These are phyloP conservation scores for Tiphia femorata DNA, from an alignment of 2,888 invertebrate species.

Conservation along the genomic window DNA sequence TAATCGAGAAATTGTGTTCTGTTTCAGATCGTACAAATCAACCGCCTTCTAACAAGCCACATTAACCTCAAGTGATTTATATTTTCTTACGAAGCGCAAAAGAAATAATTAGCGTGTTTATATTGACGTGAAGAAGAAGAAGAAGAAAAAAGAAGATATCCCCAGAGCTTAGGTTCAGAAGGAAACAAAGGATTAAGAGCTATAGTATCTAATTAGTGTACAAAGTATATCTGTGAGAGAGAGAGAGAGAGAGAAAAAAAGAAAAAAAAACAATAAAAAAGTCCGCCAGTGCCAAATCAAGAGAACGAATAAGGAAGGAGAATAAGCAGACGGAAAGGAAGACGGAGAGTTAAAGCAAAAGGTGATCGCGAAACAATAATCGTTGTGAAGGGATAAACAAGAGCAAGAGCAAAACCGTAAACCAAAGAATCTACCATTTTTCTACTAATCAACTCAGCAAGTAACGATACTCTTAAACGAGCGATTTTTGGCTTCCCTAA, in stretches of 20 bases:
- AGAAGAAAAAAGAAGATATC: constrained; percentile 46
- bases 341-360: too few species aligned
- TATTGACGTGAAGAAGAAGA: constrained; percentile 57
- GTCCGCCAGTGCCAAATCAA: constrained; percentile 69
- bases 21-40: constrained; percentile 70
- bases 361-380: constrained; percentile 26
- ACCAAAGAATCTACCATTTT: constrained; percentile 69
- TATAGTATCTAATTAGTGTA: constrained; percentile 66
- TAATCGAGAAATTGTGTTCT: constrained; percentile 25
- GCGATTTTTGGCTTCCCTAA: constrained; percentile 32
- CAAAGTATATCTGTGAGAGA: constrained; percentile 63
- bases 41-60: constrained; percentile 69
- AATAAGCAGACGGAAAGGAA: constrained; percentile 12
- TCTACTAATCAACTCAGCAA: constrained; percentile 62
- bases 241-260: constrained; percentile 31
- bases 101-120: constrained; percentile 66
- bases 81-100: constrained; percentile 67
- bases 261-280: constrained; percentile 46
- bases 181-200: constrained; percentile 53
- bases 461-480: constrained; percentile 49
- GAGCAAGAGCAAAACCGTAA: constrained; percentile 56
- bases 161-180: constrained; percentile 58
- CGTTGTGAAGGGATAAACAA: constrained; percentile 26
- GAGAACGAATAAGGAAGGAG: constrained; percentile 35
- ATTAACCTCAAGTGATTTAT: constrained; percentile 70